Base-by-base conservation (phyloP, 2,113 vertebrate species). In the Salvelinus namaycush region DNA sequence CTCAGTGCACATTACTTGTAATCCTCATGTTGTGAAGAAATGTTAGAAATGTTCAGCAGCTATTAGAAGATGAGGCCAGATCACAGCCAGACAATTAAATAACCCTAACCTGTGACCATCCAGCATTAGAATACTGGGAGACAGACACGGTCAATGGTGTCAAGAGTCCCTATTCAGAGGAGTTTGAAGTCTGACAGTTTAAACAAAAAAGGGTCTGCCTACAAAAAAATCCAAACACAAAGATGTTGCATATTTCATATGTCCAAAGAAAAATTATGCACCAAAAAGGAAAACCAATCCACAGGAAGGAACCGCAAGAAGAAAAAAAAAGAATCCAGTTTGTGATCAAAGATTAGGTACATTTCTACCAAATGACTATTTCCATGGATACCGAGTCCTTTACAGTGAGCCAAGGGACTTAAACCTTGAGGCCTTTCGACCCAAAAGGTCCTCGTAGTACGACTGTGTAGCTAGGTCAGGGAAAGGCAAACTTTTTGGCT, bases 221-320 rank as follows among this genome's bases (percentile, higher is more conserved):
- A 39, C 39, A 39, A 9, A 39, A 9, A 39, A 39, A 64, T 7
- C 12, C 13, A 6, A 48, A 65, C 48, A 11, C 3, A n/a, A 64
- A 34, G 5, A 39, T 9, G 34, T 39, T 73, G 64, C 72, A 74
- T 70, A 60, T 34, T 74, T 68, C 54, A 76, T 70, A 68, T 69
- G 26, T 54, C 66, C 66, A 4, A 57, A 74, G 48, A 20, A 26
- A 57, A 70, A 68, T 26, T 1, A 24, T 68, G 70, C 48, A 75
- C 8, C 39, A 44, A 44, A 44, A 44, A 11, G 8, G 39, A 11
- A 9, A 39, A 8, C 8, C 34, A 39, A 39, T 39, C 34, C 34
- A 39, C 34, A 39, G 34, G 6, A 44, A 44, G 39, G 9, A 44
- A 34, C 31, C 1, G 31, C 5, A 34, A 34, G 3, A 34, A 6